These are phyloP conservation scores for Pyrrhosoma nymphula DNA, from an alignment of 2,888 invertebrate genomes.

Conservation along the genomic window DNA sequence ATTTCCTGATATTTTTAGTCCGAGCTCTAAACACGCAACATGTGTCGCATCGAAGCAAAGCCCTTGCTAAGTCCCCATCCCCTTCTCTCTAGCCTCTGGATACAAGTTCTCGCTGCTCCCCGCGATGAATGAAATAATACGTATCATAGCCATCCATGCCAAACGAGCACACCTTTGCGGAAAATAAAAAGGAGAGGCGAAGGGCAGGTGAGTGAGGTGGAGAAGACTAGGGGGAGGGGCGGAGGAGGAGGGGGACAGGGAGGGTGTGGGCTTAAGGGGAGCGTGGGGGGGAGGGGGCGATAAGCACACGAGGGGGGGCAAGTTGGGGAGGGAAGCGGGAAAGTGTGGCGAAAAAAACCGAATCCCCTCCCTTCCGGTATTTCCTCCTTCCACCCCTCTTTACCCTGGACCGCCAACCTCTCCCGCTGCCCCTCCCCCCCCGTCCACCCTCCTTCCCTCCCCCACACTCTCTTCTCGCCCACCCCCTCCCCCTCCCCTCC, in stretches of 20 bases:
- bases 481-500: background rate
- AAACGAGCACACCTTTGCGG: conserved; percentile 15
- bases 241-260: background rate
- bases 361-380: background rate
- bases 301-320: background rate
- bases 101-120: background rate
- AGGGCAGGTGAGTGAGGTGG: background rate
- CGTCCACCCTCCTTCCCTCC: background rate
- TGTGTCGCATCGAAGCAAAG: background rate
- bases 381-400: background rate
- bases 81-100: background rate
- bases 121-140: conserved; percentile 30
- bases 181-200: background rate
- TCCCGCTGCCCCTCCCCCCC: background rate
- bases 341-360: conserved; percentile 4
- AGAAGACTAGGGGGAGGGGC: background rate
- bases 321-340: too few relatives aligned
- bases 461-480: background rate
- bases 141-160: conserved; percentile 28
- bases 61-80: background rate
- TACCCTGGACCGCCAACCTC: background rate
- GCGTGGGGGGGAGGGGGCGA: background rate
- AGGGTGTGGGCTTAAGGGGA: background rate
- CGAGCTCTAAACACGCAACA: background rate
- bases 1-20: background rate